phyloP scores from a whole-genome alignment of 2,797 vertebrate species.

The Lutjanus campechanus region DNA sequence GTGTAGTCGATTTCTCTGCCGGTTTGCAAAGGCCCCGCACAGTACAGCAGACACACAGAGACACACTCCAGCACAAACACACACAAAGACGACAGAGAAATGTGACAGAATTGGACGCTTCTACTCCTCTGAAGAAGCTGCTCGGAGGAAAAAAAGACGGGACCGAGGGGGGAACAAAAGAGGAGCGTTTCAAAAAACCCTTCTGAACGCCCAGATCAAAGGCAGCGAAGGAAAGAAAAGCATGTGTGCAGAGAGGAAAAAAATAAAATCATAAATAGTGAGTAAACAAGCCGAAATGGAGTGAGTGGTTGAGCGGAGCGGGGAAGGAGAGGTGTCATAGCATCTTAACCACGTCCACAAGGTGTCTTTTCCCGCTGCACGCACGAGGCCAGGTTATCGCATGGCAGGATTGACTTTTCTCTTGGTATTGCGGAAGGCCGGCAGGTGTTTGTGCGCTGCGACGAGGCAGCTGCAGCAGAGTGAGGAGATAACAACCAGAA shows the following conservation, averaged over 20 bases:
- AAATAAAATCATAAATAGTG: slow-evolving; percentile 66
- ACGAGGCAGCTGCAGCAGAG: slow-evolving; percentile 75
- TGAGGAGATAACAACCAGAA: slow-evolving; percentile 77
- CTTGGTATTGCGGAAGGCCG: slow-evolving; percentile 55
- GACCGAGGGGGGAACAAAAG: slow-evolving; percentile 73
- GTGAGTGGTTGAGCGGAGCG: slow-evolving; percentile 56
- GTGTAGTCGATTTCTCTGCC: slow-evolving; percentile 69
- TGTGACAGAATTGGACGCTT: slow-evolving; percentile 81
- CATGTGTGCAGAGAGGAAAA: slow-evolving; percentile 30
- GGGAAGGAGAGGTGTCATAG: slow-evolving; percentile 60
- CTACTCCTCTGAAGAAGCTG: slow-evolving; percentile 71
- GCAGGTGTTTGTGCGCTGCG: slow-evolving; percentile 75
- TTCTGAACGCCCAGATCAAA: slow-evolving; percentile 81
- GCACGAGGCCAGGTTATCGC: slow-evolving; percentile 52
- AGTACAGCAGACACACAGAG: slow-evolving; percentile 48
- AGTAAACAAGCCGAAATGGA: slow-evolving; percentile 67
- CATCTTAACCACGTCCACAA: slow-evolving; percentile 64
- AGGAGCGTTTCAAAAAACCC: slow-evolving; percentile 79
- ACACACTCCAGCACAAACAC: slow-evolving; percentile 61
- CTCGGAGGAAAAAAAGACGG: slow-evolving; percentile 58
- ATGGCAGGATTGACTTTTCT: slow-evolving; percentile 62
- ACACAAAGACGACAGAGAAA: slow-evolving; percentile 70
- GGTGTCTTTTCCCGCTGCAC: slow-evolving; percentile 45
- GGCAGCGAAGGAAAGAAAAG: slow-evolving; percentile 50
- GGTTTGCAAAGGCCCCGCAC: slow-evolving; percentile 61